Base-by-base conservation (phyloP, 1,140 invertebrate species). In the Eriosoma lanigerum region DNA sequence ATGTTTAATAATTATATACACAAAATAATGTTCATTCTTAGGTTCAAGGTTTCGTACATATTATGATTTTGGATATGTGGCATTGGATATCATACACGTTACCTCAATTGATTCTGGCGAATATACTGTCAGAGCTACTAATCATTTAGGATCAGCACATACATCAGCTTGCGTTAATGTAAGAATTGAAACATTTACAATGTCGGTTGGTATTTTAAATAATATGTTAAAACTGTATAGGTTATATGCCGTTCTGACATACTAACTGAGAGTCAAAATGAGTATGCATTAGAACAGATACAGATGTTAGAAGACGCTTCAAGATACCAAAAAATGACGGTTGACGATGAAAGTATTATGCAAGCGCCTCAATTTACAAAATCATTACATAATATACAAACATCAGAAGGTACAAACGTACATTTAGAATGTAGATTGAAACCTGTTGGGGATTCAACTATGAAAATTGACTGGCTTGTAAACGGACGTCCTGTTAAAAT, bases 401-500 rank as follows among this genome's bases (percentile, higher is more conserved):
- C 94, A 0, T 88, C 96, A 78, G 96, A 98, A 88, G 90, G 96
- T 54, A 94, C 93, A 0, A 96, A 96, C 84, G 93, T 97, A 48
- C 96, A 97, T 85, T 88, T 98, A 84, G 96, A 98, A 87, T 95
- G 94, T 83, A 91, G 96, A 78, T 87, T 98, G 48, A 93, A 95
- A 84, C 98, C 97, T 8, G 92, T 98, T 75, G 96, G 96, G 44
- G 97, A 99, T 87, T 91, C 95, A 0, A 93, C 91, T 9, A 97
- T 99, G 95, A 92, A 90, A 85, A 93, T 99, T 8, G 96, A 99
- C 83, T 99, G 98, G 98, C 94, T 97, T 85, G 93, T 95, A 29
- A 98, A 99, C 87, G 96, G 96, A 60, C 88, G 91, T 83, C 94
- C 93, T 24, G 91, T 95, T 6, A 93, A 92, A 85, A 93, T 91